phyloP scores from a whole-genome alignment of 2,888 invertebrate genomes.

The Tetrapedia diversipes region DNA sequence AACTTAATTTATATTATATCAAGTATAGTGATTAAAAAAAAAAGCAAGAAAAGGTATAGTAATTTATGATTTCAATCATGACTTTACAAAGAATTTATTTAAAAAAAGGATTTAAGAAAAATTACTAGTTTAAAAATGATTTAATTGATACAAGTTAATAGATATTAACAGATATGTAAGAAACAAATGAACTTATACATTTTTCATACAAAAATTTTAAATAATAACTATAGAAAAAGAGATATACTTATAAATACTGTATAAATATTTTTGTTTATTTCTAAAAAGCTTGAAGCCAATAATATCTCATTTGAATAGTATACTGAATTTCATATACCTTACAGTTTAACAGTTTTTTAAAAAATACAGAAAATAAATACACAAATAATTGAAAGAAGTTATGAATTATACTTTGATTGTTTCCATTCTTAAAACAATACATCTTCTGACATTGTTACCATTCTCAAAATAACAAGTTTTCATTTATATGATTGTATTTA shows the following conservation, averaged over 20 bases:
- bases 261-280: slow-evolving; percentile 5
- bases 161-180: too few relatives aligned
- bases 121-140: too few relatives aligned
- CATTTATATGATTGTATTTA: neutral
- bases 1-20: neutral
- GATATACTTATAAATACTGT: slow-evolving; percentile 17
- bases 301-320: neutral
- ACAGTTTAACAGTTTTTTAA: neutral
- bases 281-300: neutral
- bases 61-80: neutral
- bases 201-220: neutral
- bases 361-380: slow-evolving; percentile 1
- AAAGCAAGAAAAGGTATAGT: too few relatives aligned
- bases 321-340: slow-evolving; percentile 1
- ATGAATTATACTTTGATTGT: slow-evolving; percentile 1
- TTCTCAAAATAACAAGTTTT: slow-evolving; percentile 14
- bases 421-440: slow-evolving; percentile 13
- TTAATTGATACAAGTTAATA: neutral
- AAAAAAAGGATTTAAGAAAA: neutral
- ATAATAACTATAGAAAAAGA: neutral
- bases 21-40: too few relatives aligned
- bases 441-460: slow-evolving; percentile 31
- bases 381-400: neutral
- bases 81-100: slow-evolving; percentile 1
- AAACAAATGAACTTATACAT: too few relatives aligned